Conservation (phyloP, 2,888 invertebrate genomes). For the Drosophila anomelani region DNA sequence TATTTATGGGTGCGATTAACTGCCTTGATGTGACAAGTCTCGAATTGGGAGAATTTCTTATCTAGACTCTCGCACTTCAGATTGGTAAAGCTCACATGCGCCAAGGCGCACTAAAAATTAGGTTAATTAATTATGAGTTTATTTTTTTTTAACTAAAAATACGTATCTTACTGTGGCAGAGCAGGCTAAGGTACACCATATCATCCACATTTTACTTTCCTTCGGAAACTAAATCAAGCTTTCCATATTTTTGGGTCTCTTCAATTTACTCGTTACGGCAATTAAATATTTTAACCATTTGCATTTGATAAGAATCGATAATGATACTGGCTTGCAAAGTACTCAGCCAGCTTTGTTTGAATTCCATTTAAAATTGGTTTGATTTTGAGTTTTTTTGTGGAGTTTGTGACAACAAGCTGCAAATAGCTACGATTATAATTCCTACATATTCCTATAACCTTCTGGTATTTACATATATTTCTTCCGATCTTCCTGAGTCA, state of each 20-base stretch:
- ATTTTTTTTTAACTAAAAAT: background rate
- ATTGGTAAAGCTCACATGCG: conserved; percentile 38
- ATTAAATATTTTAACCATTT: conserved; percentile 2
- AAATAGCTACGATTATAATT: background rate
- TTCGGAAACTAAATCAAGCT: background rate
- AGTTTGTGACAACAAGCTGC: background rate
- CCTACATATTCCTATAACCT: background rate
- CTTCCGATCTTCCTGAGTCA: background rate
- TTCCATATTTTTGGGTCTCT: background rate
- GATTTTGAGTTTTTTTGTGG: background rate
- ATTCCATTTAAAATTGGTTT: background rate
- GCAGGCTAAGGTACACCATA: background rate
- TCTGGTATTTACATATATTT: conserved; percentile 26
- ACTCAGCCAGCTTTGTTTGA: background rate
- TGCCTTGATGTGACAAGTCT: conserved; percentile 40
- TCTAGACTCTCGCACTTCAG: conserved; percentile 35
- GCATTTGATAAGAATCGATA: conserved; percentile 6
- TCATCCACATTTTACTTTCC: conserved; percentile 13
- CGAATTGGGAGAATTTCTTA: conserved; percentile 9
- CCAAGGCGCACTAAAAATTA: background rate
- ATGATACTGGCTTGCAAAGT: background rate
- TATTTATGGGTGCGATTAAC: conserved; percentile 51
- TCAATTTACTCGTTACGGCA: background rate
- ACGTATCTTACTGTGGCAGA: conserved; percentile 3
- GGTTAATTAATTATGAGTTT: background rate